Conservation (phyloP, 2,113 vertebrate species). For the Psettodes erumei region DNA sequence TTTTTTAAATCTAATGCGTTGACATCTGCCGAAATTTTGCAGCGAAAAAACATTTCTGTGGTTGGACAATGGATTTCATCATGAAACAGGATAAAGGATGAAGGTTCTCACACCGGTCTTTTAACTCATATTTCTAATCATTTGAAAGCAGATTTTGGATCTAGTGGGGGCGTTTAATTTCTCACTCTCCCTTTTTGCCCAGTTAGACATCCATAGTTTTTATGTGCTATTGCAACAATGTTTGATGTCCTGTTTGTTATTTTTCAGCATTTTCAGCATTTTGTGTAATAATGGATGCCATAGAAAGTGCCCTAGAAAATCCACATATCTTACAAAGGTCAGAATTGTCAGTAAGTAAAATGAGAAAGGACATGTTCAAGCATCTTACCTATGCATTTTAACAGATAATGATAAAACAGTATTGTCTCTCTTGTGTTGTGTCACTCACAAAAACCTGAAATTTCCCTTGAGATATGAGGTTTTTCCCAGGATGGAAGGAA, state of each 20-base stretch:
- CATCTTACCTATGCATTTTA: slow-evolving; percentile 52
- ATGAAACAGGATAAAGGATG: background rate
- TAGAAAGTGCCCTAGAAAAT: slow-evolving; percentile 32
- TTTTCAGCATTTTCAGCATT: slow-evolving; percentile 35
- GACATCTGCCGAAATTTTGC: background rate
- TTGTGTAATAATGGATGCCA: slow-evolving; percentile 27
- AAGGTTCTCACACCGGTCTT: slow-evolving; percentile 2
- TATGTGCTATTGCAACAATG: slow-evolving; percentile 13
- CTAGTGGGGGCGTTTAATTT: slow-evolving; percentile 20
- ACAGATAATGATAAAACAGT: slow-evolving; percentile 21
- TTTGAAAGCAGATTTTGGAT: slow-evolving; percentile 20
- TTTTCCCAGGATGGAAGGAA: slow-evolving; percentile 23
- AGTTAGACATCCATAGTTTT: background rate
- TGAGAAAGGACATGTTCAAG: background rate
- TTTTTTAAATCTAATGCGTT: slow-evolving; percentile 30
- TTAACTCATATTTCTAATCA: slow-evolving; percentile 27
- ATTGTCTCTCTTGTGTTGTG: slow-evolving; percentile 12
- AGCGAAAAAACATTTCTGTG: background rate
- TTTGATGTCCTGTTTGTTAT: slow-evolving; percentile 7
- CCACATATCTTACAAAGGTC: slow-evolving; percentile 27
- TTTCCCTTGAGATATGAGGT: slow-evolving; percentile 40
- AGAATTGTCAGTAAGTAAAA: slow-evolving; percentile 15
- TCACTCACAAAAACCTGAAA: slow-evolving; percentile 13
- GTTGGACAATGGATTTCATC: background rate
- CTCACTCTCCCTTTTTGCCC: slow-evolving; percentile 3